Base-by-base conservation (phyloP, 2,113 vertebrate species). In the Pituophis catenifer region DNA sequence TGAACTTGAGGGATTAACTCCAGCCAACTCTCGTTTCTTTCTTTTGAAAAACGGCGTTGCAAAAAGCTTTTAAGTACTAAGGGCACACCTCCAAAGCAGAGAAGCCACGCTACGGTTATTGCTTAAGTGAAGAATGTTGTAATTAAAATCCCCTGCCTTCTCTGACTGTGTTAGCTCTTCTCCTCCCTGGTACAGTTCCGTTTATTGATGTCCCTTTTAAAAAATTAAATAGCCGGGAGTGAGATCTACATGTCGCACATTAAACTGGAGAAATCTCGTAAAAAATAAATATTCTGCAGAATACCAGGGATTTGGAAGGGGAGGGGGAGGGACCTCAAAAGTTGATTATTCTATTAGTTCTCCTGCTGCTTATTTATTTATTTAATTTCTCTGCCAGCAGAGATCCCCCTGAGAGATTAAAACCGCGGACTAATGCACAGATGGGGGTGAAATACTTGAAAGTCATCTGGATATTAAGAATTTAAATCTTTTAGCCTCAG, bases 401-500 rank as follows among this genome's bases (percentile, higher is more conserved):
- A 97, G 97, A 97, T 95, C 96, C 97, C 97, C 97, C 96, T 65
- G 93, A 95, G 97, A 97, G 97, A 97, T 97, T 96, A 97, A 95
- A 94, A 96, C 96, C 94, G 94, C 89, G 95, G 97, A 94, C 96
- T 96, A 94, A 95, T 92, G 95, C 97, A 96, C 97, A 98, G 98
- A 98, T 98, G 97, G 97, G 96, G 96, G 94, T 95, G 94, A 95
- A 97, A 97, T 97, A 97, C 97, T 96, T 97, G 96, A 98, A 98
- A 98, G 98, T 98, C 98, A 97, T 98, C 97, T 97, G 97, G 98
- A 98, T 98, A 98, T 98, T 99, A 98, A 98, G 98, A 98, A 98
- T 98, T 98, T 98, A 98, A 98, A 98, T 99, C 98, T 98, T 93
- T 98, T 98, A 98, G 98, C 98, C 98, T 98, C 98, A 98, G 98